Percentiles rank a stretch among this genome's conserved stretches.
Evolutionary conservation across 2,113 vertebrate genomes (phyloP).

Genomic region (Alces alces): DNA sequence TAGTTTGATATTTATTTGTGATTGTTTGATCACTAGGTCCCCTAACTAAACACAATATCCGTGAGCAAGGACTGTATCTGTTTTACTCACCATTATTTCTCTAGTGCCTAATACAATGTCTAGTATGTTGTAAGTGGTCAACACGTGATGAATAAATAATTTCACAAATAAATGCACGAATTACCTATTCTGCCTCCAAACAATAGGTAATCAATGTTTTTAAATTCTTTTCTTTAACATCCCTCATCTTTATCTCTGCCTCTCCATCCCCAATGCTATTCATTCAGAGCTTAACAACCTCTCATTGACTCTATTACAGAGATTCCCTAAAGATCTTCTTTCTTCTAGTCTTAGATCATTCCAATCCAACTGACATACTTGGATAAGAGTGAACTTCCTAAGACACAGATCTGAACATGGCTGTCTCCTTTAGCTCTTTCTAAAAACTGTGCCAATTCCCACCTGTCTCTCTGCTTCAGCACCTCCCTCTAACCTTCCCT

Average conservation of each 20-base stretch:
- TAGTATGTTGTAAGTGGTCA: background rate
- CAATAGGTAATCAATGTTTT: background rate
- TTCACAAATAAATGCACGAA: background rate
- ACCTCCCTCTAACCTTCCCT: background rate
- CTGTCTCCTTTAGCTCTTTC: background rate
- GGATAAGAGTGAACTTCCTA: background rate
- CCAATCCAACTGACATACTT: background rate
- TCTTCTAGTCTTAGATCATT: background rate
- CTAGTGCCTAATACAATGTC: background rate
- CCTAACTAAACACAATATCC: background rate
- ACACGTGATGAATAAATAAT: background rate
- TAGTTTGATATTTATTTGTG: background rate
- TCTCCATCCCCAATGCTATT: background rate
- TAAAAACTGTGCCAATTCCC: background rate
- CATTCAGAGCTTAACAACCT: background rate
- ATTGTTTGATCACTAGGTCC: background rate
- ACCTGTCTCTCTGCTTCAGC: background rate
- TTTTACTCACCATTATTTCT: background rate
- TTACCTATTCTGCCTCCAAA: background rate
- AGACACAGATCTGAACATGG: background rate
- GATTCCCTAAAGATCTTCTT: background rate
- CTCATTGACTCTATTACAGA: background rate
- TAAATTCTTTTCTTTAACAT: background rate
- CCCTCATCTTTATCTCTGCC: background rate
- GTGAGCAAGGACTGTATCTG: background rate